Evolutionary conservation across 2,888 invertebrate genomes (phyloP), one percentile per base, ranked within the genome.

Genomic region (Chrysina gloriosa): DNA sequence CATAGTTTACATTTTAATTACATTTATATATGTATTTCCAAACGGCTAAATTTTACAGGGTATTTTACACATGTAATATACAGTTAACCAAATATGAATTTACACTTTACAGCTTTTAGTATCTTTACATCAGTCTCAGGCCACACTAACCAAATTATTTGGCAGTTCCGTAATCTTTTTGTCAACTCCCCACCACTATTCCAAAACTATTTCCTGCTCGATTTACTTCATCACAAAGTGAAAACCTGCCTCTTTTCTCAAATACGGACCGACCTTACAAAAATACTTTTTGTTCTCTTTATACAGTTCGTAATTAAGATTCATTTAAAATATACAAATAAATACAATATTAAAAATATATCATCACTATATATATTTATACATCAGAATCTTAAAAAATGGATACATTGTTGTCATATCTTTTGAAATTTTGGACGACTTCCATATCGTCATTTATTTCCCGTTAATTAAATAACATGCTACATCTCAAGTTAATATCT

Each of bases 61-160:
- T 77, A 78, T 77, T 78, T 83, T 83, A 83, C 82, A 82, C 79
- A 80, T 79, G 79, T 81, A 75, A 83, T 82, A 82, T 83, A 83
- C 82, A 83, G 81, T 82, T 79, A 80, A 82, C 81, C 81, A 79
- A 80, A 82, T 75, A 71, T 76, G 81, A 84, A 84, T 83, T 84
- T 84, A 84, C 84, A 84, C 82, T 84, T 83, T 84, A 84, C 83
- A 83, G 79, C 78, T 79, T 70, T 69, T 82, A 81, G 80, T 81
- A 81, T 80, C 83, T 84, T 84, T 83, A 84, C 83, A 84, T 84
- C 84, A 84, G 84, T 84, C 84, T 83, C 82, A 79, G 78, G 77
- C 79, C 78, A 78, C 78, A 75, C 73, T 74, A 74, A 78, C 76
- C 79, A 77, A 76, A 67, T 73, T 65, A 72, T 71, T 75, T 77